These are phyloP conservation scores for Drosophila monieri DNA, from an alignment of 2,888 invertebrate species.

Conservation along the genomic window DNA sequence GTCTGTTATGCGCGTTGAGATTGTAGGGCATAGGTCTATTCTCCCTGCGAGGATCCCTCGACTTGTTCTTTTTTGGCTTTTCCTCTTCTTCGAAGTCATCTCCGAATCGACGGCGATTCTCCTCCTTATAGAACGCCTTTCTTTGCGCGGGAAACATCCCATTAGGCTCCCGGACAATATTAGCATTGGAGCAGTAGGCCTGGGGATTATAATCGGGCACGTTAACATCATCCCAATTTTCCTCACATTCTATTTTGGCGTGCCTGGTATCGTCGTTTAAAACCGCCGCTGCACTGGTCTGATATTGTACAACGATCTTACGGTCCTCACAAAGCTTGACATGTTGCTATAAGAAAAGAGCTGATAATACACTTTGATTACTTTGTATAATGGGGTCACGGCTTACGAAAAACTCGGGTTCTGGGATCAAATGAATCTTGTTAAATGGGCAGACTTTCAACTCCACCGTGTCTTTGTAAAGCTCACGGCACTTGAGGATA, in stretches of 20 bases:
- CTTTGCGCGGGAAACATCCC: conserved; percentile 70
- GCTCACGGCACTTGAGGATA: conserved; percentile 85
- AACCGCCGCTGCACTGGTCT: conserved; percentile 42
- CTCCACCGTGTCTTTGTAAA: conserved; percentile 84
- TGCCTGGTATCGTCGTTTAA: conserved; percentile 57
- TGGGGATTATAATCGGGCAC: conserved; percentile 77
- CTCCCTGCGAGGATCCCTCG: neutral
- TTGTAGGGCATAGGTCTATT: conserved; percentile 19
- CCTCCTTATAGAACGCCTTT: conserved; percentile 76
- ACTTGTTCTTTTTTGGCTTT: neutral
- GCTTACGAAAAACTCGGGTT: conserved; percentile 83
- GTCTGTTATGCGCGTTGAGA: neutral
- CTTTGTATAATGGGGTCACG: neutral
- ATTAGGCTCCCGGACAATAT: conserved; percentile 68
- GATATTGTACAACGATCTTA: conserved; percentile 61
- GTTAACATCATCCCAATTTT: conserved; percentile 61
- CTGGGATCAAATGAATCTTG: conserved; percentile 85
- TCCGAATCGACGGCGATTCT: conserved; percentile 70
- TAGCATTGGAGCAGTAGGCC: conserved; percentile 60
- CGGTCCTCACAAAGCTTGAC: conserved; percentile 57
- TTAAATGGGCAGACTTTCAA: conserved; percentile 86
- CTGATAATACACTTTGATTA: too few species aligned
- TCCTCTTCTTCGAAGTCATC: conserved; percentile 34
- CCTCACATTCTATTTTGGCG: conserved; percentile 54
- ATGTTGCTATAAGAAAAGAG: conserved; percentile 43